Percentiles rank a stretch among this genome's conserved stretches.
phyloP scores from a whole-genome alignment of 2,888 invertebrate species.

The Tanypteryx hageni region DNA sequence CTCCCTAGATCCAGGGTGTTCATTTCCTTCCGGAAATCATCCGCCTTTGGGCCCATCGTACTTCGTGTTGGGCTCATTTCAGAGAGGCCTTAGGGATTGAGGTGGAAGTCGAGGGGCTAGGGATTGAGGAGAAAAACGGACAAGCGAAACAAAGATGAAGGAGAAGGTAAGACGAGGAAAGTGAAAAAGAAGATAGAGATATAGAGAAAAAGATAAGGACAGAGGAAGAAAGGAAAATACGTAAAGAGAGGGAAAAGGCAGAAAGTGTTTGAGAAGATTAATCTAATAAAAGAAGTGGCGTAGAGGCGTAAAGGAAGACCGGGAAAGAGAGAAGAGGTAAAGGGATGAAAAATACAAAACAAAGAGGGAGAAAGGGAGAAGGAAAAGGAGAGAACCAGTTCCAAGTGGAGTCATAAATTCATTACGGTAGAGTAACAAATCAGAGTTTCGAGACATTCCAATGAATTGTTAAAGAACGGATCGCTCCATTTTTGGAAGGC shows the following conservation, averaged over 20 bases:
- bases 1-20: neutral
- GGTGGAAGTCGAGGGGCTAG: no score
- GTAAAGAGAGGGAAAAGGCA: neutral
- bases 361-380: neutral
- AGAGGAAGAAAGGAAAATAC: neutral
- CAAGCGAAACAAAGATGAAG: neutral
- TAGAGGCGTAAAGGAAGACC: slow-evolving; percentile 3
- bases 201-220: neutral
- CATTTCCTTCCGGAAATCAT: slow-evolving; percentile 56
- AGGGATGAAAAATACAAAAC: neutral
- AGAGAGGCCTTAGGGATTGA: neutral
- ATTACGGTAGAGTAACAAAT: neutral
- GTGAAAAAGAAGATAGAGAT: neutral
- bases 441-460: neutral
- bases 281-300: no score
- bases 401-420: neutral
- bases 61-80: neutral
- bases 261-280: no score
- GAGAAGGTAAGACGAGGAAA: slow-evolving; percentile 4
- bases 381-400: neutral
- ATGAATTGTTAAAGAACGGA: neutral
- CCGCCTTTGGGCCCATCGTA: neutral
- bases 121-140: neutral
- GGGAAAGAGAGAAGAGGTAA: neutral
- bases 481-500: no score